Base-by-base conservation (phyloP, 2,797 vertebrate species). In the Sebastes glaucus region DNA sequence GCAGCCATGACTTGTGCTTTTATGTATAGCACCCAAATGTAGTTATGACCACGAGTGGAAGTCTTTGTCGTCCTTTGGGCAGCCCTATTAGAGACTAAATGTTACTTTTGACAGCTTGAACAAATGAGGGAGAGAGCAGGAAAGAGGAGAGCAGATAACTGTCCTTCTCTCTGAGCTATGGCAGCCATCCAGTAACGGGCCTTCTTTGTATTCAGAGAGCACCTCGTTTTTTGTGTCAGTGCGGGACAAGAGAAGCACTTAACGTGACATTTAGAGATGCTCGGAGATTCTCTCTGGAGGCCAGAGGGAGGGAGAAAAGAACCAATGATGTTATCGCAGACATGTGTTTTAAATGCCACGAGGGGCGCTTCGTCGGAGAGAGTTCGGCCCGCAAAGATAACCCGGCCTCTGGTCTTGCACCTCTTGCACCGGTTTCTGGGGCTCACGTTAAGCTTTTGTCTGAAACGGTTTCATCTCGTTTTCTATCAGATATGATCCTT, bases 191-290 rank as follows among this genome's bases (percentile, higher is more conserved):
- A 88, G 78, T 3, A 18, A 18, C 2, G 30, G 38, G 75, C 78
- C 90, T 80, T 66, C 80, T 93, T 92, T 87, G 88, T 91, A 93
- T 94, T 94, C 93, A 60, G 81, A 23, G 71, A 55, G 84, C 84
- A 32, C 74, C 87, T 79, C 73, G 61, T 91, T 91, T 82, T 81
- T 81, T 53, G 82, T 92, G 92, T 92, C 88, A 93, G 90, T 64
- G 61, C 53, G n/a, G 91, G 90, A 93, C 91, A 89, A 93, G 92
- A 91, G 90, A 93, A 92, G 89, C 93, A 94, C 93, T 95, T 94
- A 94, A 93, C 83, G 87, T 94, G 94, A 94, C 94, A 95, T 94
- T 94, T 94, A 87, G 86, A 92, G 88, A 92, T 84, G 90, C 90
- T 91, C 86, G 22, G 77, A 88, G 91, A 87, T 92, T 87, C 89